phyloP scores from a whole-genome alignment of 1,140 invertebrate genomes.

The Teleogryllus occipitalis region DNA sequence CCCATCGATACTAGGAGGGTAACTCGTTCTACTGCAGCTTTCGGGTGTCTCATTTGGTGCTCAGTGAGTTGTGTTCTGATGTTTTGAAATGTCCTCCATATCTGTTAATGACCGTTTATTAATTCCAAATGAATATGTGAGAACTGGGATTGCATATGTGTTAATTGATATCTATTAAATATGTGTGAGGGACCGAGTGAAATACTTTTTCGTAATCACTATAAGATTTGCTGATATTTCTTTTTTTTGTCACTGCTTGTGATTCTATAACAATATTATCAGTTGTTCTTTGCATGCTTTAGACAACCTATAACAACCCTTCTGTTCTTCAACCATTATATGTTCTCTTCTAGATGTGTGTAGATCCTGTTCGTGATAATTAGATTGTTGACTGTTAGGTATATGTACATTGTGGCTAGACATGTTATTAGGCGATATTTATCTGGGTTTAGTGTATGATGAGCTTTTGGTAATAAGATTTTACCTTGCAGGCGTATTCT shows the following conservation, averaged over 20 bases:
- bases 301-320: background rate
- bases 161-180: background rate
- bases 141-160: too few relatives aligned
- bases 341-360: background rate
- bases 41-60: too few relatives aligned
- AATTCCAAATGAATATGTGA: too few relatives aligned
- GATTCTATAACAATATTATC: background rate
- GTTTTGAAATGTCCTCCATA: too few relatives aligned
- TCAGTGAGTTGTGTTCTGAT: too few relatives aligned
- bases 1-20: too few relatives aligned
- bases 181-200: background rate
- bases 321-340: background rate
- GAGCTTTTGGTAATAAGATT: background rate
- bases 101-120: too few relatives aligned
- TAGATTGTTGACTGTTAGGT: background rate
- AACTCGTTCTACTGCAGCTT: too few relatives aligned
- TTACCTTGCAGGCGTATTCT: background rate
- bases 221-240: background rate
- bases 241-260: background rate
- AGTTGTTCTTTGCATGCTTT: background rate
- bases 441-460: background rate
- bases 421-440: background rate
- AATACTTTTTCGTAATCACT: background rate
- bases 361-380: background rate
- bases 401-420: background rate